Base-by-base conservation (phyloP, 2,888 invertebrate genomes). In the Ichneumon xanthorius region DNA sequence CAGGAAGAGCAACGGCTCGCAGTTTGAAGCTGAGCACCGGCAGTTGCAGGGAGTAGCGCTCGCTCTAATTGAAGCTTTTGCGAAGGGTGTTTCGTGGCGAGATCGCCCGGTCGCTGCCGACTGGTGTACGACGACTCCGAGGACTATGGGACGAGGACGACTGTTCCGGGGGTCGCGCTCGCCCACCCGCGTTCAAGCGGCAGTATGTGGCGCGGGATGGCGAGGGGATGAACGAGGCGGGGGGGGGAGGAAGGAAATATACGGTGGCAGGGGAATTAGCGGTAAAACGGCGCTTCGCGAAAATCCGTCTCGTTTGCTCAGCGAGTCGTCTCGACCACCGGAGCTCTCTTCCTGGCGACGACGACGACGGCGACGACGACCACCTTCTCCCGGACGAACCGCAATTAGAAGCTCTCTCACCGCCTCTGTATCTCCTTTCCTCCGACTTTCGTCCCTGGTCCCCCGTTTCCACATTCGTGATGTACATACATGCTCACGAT, bases 281-380 rank as follows among this genome's bases (percentile, higher is more conserved):
- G 76, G 84, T 78, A 61, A 83, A 83, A 79, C 72, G 77, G 76
- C 81, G 63, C 77, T 85, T 63, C 86, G 82, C 67, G 88, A 87
- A 89, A 89, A 88, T 88, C 86, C 87, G 87, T 87, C 87, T 85
- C 86, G 86, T 88, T 89, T 87, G 83, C 85, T 85, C 75, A 77
- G 83, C 80, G 68, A 85, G 70, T 80, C 81, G 81, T 73, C 72
- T 73, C 81, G 19, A 81, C 84, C 81, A 73, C 72, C 68, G n/a
- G 55, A 48, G 55, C 61, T 68, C 77, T 84, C 76, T 53, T 73
- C 76, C 48, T 14, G 58, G 26, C 58, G 50, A 50, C 50, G 50
- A n/a, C 26, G 55, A 55, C 55, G 55, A 55, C 26, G 55, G 19
- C 77, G 40, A 40, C 78, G 63, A 70, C 63, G 63, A 33, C 77